Percentiles rank a stretch among this genome's conserved stretches.
These are phyloP conservation scores for Rallus limicola DNA, from an alignment of 2,113 vertebrate genomes.

Conservation along the genomic window DNA sequence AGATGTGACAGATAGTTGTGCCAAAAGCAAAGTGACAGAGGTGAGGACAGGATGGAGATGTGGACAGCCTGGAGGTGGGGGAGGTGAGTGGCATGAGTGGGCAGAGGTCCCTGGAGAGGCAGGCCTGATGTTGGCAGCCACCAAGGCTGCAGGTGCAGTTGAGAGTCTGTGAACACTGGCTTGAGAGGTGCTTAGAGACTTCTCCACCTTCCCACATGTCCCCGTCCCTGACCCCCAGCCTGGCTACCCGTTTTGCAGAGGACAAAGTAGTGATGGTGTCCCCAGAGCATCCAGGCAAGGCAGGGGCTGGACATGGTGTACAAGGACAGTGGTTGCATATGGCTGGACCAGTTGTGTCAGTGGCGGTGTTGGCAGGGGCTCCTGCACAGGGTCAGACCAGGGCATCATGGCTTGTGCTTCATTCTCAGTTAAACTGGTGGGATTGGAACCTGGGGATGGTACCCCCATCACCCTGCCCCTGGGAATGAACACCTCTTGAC, in stretches of 20 bases:
- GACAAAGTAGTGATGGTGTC: not conserved
- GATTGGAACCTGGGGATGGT: not conserved
- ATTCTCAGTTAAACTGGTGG: not conserved
- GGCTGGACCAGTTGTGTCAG: not conserved
- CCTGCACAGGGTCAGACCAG: not conserved
- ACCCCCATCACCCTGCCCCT: not conserved
- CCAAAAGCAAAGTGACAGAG: not conserved
- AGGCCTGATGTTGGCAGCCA: not conserved
- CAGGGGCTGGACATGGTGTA: not conserved
- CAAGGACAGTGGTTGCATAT: not conserved
- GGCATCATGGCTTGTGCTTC: not conserved
- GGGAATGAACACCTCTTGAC: not conserved
- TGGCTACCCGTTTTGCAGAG: not conserved
- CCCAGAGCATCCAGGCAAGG: not conserved
- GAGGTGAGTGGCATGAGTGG: not conserved
- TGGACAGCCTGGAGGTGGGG: not conserved
- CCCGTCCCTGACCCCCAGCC: not conserved
- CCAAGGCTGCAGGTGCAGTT: accelerated
- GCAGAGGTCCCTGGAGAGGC: not conserved
- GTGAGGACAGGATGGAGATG: not conserved
- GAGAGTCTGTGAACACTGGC: not conserved
- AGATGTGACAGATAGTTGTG: not conserved
- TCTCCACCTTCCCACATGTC: too few species aligned
- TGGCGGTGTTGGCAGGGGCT: not conserved
- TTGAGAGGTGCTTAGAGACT: not conserved